phyloP scores from a whole-genome alignment of 2,113 vertebrate genomes.

The Dromaius novaehollandiae region DNA sequence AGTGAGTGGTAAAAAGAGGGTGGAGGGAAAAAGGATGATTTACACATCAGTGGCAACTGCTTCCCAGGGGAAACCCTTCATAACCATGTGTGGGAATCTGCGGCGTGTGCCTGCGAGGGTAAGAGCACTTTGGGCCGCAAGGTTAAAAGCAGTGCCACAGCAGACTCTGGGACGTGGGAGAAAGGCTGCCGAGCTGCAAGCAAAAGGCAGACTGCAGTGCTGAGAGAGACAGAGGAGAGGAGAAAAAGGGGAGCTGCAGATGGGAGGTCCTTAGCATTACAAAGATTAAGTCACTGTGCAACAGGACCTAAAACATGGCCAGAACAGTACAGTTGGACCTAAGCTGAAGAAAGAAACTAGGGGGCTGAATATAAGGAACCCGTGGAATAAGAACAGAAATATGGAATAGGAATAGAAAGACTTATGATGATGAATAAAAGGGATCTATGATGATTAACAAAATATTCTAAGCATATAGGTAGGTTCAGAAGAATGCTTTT shows the following conservation, averaged over 20 bases:
- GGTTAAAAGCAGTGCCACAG: neutral
- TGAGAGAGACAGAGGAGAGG: neutral
- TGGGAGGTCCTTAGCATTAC: neutral
- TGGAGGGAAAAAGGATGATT: neutral
- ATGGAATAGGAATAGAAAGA: neutral
- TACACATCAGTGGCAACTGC: neutral
- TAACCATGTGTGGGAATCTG: neutral
- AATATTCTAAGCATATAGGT: neutral
- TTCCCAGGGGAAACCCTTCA: neutral
- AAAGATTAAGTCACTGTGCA: neutral
- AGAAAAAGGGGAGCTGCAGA: neutral
- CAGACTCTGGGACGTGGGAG: no score
- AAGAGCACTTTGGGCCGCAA: accelerated
- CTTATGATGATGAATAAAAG: neutral
- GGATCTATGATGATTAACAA: neutral
- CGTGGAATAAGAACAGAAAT: neutral
- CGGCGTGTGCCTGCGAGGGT: neutral
- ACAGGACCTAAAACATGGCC: neutral
- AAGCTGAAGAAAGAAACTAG: neutral
- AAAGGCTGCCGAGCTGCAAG: accelerated
- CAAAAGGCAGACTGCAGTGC: neutral
- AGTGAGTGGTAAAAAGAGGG: neutral
- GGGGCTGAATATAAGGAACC: neutral
- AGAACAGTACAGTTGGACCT: neutral
- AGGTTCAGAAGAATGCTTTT: neutral